Conservation (phyloP, 2,113 vertebrate genomes). For the Hydropotes inermis region DNA sequence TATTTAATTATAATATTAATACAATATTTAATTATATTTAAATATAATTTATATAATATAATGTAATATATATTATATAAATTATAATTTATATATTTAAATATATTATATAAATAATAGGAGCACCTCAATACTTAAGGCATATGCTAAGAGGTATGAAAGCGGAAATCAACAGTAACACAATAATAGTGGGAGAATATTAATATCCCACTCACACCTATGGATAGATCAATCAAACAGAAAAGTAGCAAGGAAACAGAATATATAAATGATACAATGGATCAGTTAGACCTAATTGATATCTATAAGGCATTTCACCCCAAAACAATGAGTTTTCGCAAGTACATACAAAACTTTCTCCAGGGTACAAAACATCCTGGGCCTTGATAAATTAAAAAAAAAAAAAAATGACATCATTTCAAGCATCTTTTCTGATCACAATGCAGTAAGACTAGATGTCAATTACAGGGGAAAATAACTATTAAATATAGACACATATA, state of each 20-base stretch:
- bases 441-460: not conserved
- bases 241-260: not conserved
- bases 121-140: not conserved
- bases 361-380: not conserved
- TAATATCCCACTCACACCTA: not conserved
- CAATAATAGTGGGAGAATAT: not conserved
- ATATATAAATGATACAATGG: not conserved
- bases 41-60: too few relatives aligned
- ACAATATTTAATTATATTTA: too few relatives aligned
- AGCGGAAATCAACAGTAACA: not conserved
- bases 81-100: too few relatives aligned
- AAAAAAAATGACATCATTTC: not conserved
- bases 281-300: not conserved
- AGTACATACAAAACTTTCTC: not conserved
- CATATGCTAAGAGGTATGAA: not conserved
- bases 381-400: not conserved
- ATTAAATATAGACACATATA: not conserved
- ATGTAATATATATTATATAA: too few relatives aligned
- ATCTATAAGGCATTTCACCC: not conserved
- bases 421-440: not conserved
- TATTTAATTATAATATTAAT: too few relatives aligned
- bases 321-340: not conserved
- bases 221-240: not conserved
- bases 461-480: not conserved
- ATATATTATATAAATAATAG: too few relatives aligned